Conservation (phyloP, 2,888 invertebrate genomes). For the Ecdyonurus torrentis region DNA sequence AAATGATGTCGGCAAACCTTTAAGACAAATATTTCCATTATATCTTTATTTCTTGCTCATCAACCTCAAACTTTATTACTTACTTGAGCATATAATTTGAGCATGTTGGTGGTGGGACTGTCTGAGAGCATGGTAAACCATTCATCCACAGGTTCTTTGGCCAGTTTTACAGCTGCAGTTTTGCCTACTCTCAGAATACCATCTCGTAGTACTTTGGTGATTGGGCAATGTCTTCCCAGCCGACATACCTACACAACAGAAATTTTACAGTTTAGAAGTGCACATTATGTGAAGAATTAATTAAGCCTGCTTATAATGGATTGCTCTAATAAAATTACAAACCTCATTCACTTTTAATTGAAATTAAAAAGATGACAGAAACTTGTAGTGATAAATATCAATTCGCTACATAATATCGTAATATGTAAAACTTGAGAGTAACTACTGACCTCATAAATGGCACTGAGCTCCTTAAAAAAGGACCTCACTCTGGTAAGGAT, state of each 20-base stretch:
- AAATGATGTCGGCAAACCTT: constrained; percentile 54
- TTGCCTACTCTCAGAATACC: constrained; percentile 74
- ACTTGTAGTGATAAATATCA: background rate
- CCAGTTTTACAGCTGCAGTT: constrained; percentile 39
- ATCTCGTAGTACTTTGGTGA: constrained; percentile 65
- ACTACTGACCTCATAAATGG: constrained; percentile 61
- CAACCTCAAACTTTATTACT: constrained; percentile 13
- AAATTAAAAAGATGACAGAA: background rate
- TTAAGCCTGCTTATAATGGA: too few relatives aligned
- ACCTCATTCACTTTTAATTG: background rate
- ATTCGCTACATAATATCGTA: background rate
- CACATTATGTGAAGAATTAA: too few relatives aligned
- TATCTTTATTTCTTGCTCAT: too few relatives aligned
- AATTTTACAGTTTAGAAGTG: constrained; percentile 5
- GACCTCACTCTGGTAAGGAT: constrained; percentile 58
- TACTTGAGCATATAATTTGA: constrained; percentile 73
- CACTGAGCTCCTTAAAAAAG: constrained; percentile 86
- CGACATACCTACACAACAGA: constrained; percentile 47
- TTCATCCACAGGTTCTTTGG: constrained; percentile 57
- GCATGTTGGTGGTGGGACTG: constrained; percentile 60
- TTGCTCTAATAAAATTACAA: too few relatives aligned
- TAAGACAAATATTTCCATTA: constrained; percentile 9
- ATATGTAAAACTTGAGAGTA: background rate
- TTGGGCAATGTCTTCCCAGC: constrained; percentile 82
- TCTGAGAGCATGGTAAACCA: constrained; percentile 78